Evolutionary conservation across 2,888 invertebrate species (phyloP), one percentile per base, ranked within the genome.

Genomic region (Nebria brevicollis): DNA sequence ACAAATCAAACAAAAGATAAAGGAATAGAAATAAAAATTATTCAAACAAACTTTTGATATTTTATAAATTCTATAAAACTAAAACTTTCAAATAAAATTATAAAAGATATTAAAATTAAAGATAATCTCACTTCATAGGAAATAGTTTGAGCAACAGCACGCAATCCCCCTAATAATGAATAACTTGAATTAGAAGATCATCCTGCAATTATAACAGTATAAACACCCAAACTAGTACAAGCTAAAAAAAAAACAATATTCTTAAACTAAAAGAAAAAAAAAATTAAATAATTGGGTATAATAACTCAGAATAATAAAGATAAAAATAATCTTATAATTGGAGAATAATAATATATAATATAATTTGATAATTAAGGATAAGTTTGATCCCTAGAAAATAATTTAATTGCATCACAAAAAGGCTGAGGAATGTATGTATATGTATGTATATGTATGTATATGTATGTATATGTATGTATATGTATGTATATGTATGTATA

Each of bases 181-280:
- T 94, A 95, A 89, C 92, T 93, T 77, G 93, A 94, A 91, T 94
- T 94, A 10, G 94, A 94, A 84, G 93, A 90, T 86, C 93, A 94
- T 0, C 94, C 94, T 8, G 92, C 89, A 84, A 93, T 85, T 87
- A 94, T 91, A 76, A 93, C 87, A 0, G 90, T 90, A 90, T 94
- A 94, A 85, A 94, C 93, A 0, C 93, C 91, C 83, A 94, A 86
- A 20, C 93, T 93, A 13, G 91, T 91, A 89, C 92, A 89, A 90
- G 92, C 92, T n/a, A n/a, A n/a, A n/a, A n/a, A n/a, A n/a, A n/a
- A n/a, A n/a, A n/a, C n/a, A n/a, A n/a, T n/a, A n/a, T n/a, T n/a
- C n/a, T 91, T 85, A 92, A 92, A 89, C 90, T 90, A 91, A 93
- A 92, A 83, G 87, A 91, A 85, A n/a, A n/a, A n/a, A n/a, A 90